phyloP scores from a whole-genome alignment of 2,797 vertebrate species.

The Lepidocolaptes lacrymiger region DNA sequence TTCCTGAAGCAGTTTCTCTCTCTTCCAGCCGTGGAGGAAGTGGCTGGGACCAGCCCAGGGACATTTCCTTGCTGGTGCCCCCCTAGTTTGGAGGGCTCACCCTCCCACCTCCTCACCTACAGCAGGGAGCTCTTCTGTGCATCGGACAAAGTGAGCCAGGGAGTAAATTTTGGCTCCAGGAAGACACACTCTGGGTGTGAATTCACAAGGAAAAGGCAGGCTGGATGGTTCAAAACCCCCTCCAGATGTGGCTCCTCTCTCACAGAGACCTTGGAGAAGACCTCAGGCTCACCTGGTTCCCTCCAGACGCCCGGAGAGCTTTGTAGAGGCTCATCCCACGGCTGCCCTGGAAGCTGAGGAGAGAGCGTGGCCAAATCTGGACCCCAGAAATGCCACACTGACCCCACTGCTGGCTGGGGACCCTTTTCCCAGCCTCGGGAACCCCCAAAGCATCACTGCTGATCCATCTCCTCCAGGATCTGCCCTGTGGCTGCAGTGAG shows the following conservation, averaged over 20 bases:
- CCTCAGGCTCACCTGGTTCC: background rate
- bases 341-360: background rate
- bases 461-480: background rate
- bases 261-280: background rate
- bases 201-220: background rate
- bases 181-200: background rate
- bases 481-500: background rate
- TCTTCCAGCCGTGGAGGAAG: background rate
- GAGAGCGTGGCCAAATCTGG: background rate
- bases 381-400: fast-evolving
- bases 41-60: background rate
- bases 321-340: background rate
- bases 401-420: background rate
- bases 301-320: background rate
- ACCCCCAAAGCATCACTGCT: background rate
- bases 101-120: background rate
- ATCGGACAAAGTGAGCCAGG: background rate
- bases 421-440: background rate
- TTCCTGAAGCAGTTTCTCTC: background rate
- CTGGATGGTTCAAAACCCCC: background rate
- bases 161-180: background rate
- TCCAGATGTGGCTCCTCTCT: background rate
- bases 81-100: background rate
- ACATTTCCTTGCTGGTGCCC: fast-evolving
- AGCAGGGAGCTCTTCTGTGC: background rate